Conservation (phyloP, 2,113 vertebrate genomes). For the Semicossyphus pulcher region DNA sequence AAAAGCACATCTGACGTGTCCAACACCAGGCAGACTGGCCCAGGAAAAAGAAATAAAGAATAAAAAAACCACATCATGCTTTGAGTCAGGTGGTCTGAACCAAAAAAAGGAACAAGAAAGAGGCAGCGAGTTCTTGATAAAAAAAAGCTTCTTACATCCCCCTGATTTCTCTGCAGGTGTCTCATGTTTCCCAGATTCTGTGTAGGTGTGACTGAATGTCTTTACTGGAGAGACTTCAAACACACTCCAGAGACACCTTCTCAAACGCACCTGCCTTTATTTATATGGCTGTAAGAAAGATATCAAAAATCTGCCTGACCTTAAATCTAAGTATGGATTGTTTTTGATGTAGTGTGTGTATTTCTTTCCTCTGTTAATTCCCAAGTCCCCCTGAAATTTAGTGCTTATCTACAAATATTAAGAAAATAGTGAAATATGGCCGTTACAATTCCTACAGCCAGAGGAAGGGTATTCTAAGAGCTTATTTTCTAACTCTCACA, state of each 20-base stretch:
- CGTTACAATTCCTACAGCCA: too few relatives aligned
- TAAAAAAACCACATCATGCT: neutral
- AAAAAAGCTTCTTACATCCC: conserved; percentile 11
- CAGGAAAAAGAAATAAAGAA: conserved; percentile 3
- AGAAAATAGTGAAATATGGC: too few relatives aligned
- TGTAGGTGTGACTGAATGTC: conserved; percentile 15
- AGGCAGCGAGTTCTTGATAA: conserved; percentile 2
- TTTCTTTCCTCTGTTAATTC: neutral
- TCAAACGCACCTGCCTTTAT: conserved; percentile 5
- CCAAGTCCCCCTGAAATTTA: neutral
- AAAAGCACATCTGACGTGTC: conserved; percentile 20
- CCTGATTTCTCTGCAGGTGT: conserved; percentile 19
- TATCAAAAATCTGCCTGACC: conserved; percentile 12
- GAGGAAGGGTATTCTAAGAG: too few relatives aligned
- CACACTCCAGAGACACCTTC: neutral
- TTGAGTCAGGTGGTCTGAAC: conserved; percentile 9
- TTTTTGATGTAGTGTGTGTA: neutral
- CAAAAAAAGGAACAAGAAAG: conserved; percentile 4
- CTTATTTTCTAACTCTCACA: too few relatives aligned
- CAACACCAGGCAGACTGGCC: conserved; percentile 19
- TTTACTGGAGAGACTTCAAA: conserved; percentile 16
- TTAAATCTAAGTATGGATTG: neutral
- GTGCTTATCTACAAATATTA: too few relatives aligned
- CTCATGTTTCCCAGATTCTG: conserved; percentile 20
- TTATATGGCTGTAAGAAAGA: neutral